Evolutionary conservation across 1,140 invertebrate species (phyloP).

Genomic region (Cylas formicarius): DNA sequence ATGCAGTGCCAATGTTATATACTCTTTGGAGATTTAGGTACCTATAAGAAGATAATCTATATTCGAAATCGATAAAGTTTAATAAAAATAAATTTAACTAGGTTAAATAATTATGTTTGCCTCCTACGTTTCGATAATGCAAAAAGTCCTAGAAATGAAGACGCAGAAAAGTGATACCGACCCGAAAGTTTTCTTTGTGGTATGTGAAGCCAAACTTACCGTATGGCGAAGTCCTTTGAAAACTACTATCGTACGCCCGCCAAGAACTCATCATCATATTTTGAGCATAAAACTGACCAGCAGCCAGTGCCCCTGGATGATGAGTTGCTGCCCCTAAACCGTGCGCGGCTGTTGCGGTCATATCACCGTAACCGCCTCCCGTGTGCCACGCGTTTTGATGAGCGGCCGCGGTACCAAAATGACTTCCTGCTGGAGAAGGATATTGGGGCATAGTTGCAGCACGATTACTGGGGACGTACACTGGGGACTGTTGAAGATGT

Average conservation of each 20-base stretch:
- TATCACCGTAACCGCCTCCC: conserved; percentile 38
- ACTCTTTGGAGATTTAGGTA: no score
- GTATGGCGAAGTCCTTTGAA: conserved; percentile 67
- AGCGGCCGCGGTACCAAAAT: conserved; percentile 29
- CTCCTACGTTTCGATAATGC: no score
- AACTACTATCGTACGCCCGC: conserved; percentile 68
- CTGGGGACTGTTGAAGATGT: conserved; percentile 43
- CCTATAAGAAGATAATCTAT: no score
- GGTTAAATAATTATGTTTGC: no score
- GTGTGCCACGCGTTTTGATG: conserved; percentile 38
- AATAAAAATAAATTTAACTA: no score
- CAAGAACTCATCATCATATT: conserved; percentile 72
- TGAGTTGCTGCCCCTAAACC: conserved; percentile 29
- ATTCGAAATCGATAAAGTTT: no score
- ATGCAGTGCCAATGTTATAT: no score
- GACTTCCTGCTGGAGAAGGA: conserved; percentile 38
- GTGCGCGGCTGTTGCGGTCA: conserved; percentile 34
- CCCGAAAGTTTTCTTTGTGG: background rate
- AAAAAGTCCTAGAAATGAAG: no score
- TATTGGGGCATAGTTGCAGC: conserved; percentile 37
- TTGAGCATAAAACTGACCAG: conserved; percentile 59
- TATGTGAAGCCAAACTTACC: conserved; percentile 45
- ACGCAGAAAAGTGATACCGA: no score
- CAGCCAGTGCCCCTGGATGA: conserved; percentile 34
- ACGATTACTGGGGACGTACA: conserved; percentile 48